Evolutionary conservation across 2,888 invertebrate genomes (phyloP).

Genomic region (Epinotia bilunana): DNA sequence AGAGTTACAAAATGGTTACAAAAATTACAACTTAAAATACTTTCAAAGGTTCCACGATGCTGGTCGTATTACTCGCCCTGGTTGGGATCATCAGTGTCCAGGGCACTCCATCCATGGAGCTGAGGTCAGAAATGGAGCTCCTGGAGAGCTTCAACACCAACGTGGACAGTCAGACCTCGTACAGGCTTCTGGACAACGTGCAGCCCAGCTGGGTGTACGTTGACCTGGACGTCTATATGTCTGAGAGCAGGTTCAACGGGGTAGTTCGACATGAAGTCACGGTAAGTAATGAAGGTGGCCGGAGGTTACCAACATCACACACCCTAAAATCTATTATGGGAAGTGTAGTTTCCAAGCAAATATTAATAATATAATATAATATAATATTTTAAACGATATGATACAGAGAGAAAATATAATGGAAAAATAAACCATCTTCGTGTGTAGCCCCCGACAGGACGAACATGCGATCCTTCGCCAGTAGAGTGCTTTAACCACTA

Average conservation of each 20-base stretch:
- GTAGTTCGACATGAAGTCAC: conserved; percentile 59
- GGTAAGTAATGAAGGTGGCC: conserved; percentile 56
- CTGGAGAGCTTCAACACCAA: conserved; percentile 61
- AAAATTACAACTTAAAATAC: background rate
- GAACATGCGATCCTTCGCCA: too few relatives aligned
- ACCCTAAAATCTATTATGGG: too few relatives aligned
- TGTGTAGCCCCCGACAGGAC: too few relatives aligned
- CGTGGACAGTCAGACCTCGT: conserved; percentile 62
- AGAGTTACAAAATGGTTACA: too few relatives aligned
- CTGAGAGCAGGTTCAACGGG: conserved; percentile 65
- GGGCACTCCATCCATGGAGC: conserved; percentile 60
- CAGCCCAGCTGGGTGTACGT: conserved; percentile 63
- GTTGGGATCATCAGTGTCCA: conserved; percentile 59
- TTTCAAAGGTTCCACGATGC: conserved; percentile 63
- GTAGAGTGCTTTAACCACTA: too few relatives aligned
- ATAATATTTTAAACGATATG: too few relatives aligned
- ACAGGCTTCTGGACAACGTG: conserved; percentile 66
- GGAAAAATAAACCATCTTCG: too few relatives aligned
- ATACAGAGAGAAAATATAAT: too few relatives aligned
- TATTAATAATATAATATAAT: too few relatives aligned
- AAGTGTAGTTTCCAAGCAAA: too few relatives aligned
- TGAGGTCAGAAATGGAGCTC: conserved; percentile 67
- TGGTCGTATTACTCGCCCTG: conserved; percentile 58
- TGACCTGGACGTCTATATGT: conserved; percentile 69
- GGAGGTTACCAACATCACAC: too few relatives aligned